phyloP scores from a whole-genome alignment of 1,140 invertebrate species.

The Papilio xuthus region DNA sequence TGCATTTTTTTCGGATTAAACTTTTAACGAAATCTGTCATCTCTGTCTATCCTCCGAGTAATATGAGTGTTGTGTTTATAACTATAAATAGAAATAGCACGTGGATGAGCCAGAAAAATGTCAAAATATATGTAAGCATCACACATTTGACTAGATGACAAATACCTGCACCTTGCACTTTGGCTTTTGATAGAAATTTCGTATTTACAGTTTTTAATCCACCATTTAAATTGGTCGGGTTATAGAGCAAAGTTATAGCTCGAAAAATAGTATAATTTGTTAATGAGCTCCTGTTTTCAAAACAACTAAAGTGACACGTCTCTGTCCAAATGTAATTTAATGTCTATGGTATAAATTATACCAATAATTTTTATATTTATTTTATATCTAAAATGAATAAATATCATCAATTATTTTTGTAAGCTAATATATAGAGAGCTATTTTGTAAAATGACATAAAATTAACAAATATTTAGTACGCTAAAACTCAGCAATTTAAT shows the following conservation, averaged over 20 bases:
- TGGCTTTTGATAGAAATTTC: background rate
- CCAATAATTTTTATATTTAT: too few species aligned
- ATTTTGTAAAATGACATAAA: background rate
- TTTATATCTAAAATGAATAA: too few species aligned
- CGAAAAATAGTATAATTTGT: too few species aligned
- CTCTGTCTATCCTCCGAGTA: background rate
- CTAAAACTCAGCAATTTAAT: background rate
- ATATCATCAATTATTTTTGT: too few species aligned
- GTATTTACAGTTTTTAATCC: background rate
- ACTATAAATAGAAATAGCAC: background rate
- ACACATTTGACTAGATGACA: background rate
- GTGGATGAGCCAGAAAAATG: background rate
- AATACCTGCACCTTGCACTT: background rate
- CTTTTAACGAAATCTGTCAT: background rate
- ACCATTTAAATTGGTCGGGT: too few species aligned
- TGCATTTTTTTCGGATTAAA: background rate
- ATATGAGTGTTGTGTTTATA: background rate
- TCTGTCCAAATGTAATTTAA: too few species aligned
- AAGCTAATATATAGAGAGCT: background rate
- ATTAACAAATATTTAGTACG: background rate
- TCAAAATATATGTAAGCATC: background rate
- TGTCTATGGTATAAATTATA: too few species aligned
- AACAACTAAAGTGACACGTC: too few species aligned
- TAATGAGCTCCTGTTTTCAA: too few species aligned
- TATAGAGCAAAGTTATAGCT: too few species aligned